These are phyloP conservation scores for Rhamnusium bicolor DNA, from an alignment of 2,888 invertebrate genomes.

Conservation along the genomic window DNA sequence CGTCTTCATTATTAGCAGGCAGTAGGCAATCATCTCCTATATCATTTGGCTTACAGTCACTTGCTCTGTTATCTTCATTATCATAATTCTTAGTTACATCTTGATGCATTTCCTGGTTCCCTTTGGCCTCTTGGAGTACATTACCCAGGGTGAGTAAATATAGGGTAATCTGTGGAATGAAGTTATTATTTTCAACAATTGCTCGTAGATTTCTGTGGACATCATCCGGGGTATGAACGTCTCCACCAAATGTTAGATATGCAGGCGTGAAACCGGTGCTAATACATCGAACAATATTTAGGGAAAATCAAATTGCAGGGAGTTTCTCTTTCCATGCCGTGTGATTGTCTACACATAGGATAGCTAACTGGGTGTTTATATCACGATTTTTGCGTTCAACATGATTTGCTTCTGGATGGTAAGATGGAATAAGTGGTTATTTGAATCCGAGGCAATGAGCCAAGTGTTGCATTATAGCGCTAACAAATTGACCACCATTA, in stretches of 20 bases:
- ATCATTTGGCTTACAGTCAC: too few relatives aligned
- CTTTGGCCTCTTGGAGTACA: neutral
- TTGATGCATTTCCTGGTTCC: neutral
- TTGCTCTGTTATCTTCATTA: too few relatives aligned
- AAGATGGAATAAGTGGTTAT: constrained; percentile 54
- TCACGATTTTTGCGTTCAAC: too few relatives aligned
- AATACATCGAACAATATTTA: constrained; percentile 58
- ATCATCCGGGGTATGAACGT: too few relatives aligned
- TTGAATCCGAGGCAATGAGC: constrained; percentile 40
- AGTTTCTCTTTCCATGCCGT: neutral
- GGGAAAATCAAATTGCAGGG: constrained; percentile 59
- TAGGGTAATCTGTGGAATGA: neutral
- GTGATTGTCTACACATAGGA: too few relatives aligned
- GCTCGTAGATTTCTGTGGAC: too few relatives aligned
- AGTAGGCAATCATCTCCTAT: too few relatives aligned
- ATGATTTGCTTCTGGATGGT: constrained; percentile 31
- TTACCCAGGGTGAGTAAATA: neutral
- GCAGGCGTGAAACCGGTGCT: constrained; percentile 58
- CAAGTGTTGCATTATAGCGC: constrained; percentile 13
- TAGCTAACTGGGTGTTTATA: too few relatives aligned
- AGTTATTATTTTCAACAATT: too few relatives aligned
- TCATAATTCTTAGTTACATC: neutral
- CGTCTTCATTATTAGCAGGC: too few relatives aligned
- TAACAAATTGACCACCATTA: constrained; percentile 62
- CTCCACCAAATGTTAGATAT: constrained; percentile 46